A percentile compares a stretch with the other conserved stretches of the same genome.
These are phyloP conservation scores for Metopia argyrocephala DNA, from an alignment of 2,888 invertebrate genomes.

Conservation along the genomic window DNA sequence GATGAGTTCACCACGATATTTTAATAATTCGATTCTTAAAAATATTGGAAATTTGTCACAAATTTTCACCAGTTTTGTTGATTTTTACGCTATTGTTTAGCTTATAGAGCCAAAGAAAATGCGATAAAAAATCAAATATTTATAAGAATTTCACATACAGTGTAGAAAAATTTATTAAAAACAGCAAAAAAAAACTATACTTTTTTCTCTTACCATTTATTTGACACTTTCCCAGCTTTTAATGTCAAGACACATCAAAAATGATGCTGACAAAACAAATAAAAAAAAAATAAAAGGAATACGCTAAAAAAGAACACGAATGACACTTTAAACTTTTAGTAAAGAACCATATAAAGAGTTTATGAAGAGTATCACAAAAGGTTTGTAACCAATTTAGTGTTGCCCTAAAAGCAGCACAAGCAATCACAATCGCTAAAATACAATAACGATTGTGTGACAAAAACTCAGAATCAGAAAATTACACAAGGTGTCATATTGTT, in stretches of 20 bases:
- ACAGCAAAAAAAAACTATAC: neutral
- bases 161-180: too few relatives aligned
- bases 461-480: slow-evolving; percentile 43
- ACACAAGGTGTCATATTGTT: slow-evolving; percentile 49
- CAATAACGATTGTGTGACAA: slow-evolving; percentile 49
- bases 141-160: neutral
- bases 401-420: slow-evolving; percentile 29
- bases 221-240: slow-evolving; percentile 78
- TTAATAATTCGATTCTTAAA: too few relatives aligned
- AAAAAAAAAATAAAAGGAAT: neutral
- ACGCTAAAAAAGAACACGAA: neutral
- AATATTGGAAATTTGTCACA: neutral
- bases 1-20: too few relatives aligned
- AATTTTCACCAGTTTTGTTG: neutral
- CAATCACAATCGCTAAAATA: neutral
- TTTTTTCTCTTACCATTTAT: slow-evolving; percentile 63
- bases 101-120: neutral
- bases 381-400: slow-evolving; percentile 35
- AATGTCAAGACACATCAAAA: slow-evolving; percentile 70
- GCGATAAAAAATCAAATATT: neutral
- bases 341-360: slow-evolving; percentile 39
- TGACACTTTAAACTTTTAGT: neutral
- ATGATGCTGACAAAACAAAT: slow-evolving; percentile 36
- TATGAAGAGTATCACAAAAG: slow-evolving; percentile 1
- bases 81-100: neutral